Conservation (phyloP, 2,797 vertebrate species). For the Crenichthys baileyi region DNA sequence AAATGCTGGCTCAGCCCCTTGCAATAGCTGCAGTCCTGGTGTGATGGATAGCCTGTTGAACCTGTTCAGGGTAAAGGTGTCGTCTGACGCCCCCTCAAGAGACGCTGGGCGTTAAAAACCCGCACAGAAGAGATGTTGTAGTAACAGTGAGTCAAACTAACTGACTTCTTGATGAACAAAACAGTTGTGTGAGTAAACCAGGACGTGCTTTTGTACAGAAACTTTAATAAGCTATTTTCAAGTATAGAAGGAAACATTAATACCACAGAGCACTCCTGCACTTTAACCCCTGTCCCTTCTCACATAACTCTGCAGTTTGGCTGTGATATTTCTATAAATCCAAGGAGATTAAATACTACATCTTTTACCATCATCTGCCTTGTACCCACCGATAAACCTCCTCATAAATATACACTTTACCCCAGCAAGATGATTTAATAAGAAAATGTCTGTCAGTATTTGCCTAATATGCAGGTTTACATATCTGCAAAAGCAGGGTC, state of each 20-base stretch:
- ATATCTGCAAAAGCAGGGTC: neutral
- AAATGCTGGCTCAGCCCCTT: constrained; percentile 49
- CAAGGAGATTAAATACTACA: neutral
- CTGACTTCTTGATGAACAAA: neutral
- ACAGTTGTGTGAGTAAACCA: neutral
- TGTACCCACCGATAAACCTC: constrained; percentile 35
- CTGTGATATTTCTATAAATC: neutral
- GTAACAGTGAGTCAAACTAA: constrained; percentile 1
- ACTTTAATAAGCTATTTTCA: constrained; percentile 5
- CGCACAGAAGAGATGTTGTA: constrained; percentile 23
- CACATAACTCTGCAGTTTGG: no score
- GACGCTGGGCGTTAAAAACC: constrained; percentile 41
- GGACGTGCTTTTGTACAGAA: no score
- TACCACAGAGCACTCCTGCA: neutral
- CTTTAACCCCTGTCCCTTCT: no score
- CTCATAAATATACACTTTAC: constrained; percentile 12
- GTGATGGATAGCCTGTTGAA: constrained; percentile 61
- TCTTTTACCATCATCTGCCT: constrained; percentile 1
- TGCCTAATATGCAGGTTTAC: neutral
- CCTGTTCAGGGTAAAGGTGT: constrained; percentile 42
- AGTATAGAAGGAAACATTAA: constrained; percentile 15
- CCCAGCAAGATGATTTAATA: neutral
- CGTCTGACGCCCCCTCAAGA: constrained; percentile 36
- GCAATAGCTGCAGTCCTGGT: constrained; percentile 29
- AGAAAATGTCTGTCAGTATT: neutral